Conservation (phyloP, 2,888 invertebrate genomes). For the Lobophora halterata region DNA sequence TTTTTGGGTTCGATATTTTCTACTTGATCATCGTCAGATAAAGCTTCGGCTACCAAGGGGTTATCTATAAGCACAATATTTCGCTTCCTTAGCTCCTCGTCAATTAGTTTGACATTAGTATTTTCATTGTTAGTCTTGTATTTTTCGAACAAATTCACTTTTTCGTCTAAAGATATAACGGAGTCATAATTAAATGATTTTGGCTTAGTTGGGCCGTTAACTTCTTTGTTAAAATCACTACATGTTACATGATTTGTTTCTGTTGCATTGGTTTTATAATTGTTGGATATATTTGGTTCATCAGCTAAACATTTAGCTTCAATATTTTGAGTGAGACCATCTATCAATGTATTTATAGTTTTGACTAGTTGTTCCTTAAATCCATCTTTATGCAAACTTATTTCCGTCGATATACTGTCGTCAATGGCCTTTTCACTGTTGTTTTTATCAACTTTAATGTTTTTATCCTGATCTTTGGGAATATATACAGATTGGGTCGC, state of each 20-base stretch:
- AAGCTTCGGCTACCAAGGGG: constrained; percentile 5
- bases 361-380: constrained; percentile 25
- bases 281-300: not conserved
- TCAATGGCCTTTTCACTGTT: not conserved
- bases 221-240: not conserved
- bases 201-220: not conserved
- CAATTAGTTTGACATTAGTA: constrained; percentile 28
- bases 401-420: not conserved
- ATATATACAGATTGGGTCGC: constrained; percentile 1
- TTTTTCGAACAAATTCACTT: constrained; percentile 7
- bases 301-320: constrained; percentile 14
- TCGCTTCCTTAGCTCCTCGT: constrained; percentile 38
- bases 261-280: not conserved
- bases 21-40: constrained; percentile 8
- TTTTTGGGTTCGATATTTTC: constrained; percentile 10
- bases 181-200: constrained; percentile 3
- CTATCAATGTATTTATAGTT: constrained; percentile 25
- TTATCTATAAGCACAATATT: constrained; percentile 35
- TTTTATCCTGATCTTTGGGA: not conserved
- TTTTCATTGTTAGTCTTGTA: constrained; percentile 11
- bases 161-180: constrained; percentile 1
- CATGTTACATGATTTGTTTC: not conserved
- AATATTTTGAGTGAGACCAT: constrained; percentile 23
- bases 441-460: not conserved
- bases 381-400: not conserved